Evolutionary conservation across 2,113 vertebrate genomes (phyloP), one percentile per base, ranked within the genome.

Genomic region (Rhinoptilus africanus): DNA sequence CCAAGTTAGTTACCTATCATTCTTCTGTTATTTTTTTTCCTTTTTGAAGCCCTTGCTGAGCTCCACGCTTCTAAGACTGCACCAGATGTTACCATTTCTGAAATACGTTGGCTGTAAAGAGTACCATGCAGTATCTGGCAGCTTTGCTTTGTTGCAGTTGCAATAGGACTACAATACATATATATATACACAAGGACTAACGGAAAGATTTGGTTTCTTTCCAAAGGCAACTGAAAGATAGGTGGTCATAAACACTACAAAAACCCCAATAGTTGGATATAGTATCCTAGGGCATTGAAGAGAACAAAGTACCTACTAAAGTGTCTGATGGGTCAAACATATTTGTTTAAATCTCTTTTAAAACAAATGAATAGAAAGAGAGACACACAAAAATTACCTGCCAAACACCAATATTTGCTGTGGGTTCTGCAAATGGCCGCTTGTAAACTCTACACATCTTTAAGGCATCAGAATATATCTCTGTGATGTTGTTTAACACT

Each of bases 361-460:
- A 79, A 79, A 89, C 9, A 73, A 79, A 81, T 26, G 0, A 64
- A 41, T 4, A 68, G 13, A 66, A 64, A 62, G 37, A 47, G 28
- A 85, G 72, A 27, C 26, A 50, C 20, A 64, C 23, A 68, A 41
- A 79, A 71, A 82, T 98, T 98, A 99, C 99, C 99, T 99, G 99
- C 99, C 99, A 99, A 54, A 99, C 99, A 63, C 99, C 99, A 35
- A 99, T 99, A 94, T 98, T 98, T 12, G 99, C 96, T 16, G 98
- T 98, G 43, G 99, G 99, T 68, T 99, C 98, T 18, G 99, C 97
- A 95, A 99, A 99, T 3, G 99, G 99, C 34, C 99, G 98, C 97
- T 99, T 99, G 98, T 99, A 99, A 95, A 99, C 98, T 7, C 96
- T 97, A 86, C 99, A 99, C 99, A 99, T 99, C 98, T 99, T 99